Base-by-base conservation (phyloP, 2,888 invertebrate species). In the Brachyptera putata region DNA sequence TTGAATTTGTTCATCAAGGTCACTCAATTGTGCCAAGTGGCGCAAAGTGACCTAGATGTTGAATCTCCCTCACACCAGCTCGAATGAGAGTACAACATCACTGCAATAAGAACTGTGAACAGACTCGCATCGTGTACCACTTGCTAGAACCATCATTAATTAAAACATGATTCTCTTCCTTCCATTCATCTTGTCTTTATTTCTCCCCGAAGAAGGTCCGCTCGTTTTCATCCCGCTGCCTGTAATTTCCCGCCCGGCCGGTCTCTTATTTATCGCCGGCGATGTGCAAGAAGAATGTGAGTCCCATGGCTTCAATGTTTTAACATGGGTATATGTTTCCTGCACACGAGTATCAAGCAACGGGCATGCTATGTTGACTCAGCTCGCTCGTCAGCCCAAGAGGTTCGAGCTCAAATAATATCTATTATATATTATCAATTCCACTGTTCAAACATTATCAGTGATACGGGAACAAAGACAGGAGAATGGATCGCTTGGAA, bases 191-290 rank as follows among this genome's bases (percentile, higher is more conserved):
- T 30, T 11, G 7, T 30, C 24, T 21, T 46, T 46, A 46, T 46
- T 46, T 24, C 21, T 24, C 46, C 46, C 46, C 24, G 7, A 24
- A 21, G 7, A 5, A 30, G 30, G 22, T 46, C 24, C 46, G 41
- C n/a, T 46, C 21, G 22, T 46, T 21, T 46, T 46, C 41, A 41
- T 41, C 41, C 16, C 41, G 41, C 18, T 18, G 41, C 41, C 21
- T 46, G 46, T 46, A 46, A 46, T 46, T 46, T 46, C 46, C 21
- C 18, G 46, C 46, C 24, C 46, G n/a, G n/a, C 21, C 24, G 24
- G n/a, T 24, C 46, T 46, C 46, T 46, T 46, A 46, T 46, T 46
- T 46, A 46, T 46, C 46, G n/a, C 46, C 41, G 16, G 7, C 2
- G 18, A 41, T 16, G 41, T n/a, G 5, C 30, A 24, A 46, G 46